phyloP scores from a whole-genome alignment of 2,113 vertebrate species.

The Sylvia atricapilla region DNA sequence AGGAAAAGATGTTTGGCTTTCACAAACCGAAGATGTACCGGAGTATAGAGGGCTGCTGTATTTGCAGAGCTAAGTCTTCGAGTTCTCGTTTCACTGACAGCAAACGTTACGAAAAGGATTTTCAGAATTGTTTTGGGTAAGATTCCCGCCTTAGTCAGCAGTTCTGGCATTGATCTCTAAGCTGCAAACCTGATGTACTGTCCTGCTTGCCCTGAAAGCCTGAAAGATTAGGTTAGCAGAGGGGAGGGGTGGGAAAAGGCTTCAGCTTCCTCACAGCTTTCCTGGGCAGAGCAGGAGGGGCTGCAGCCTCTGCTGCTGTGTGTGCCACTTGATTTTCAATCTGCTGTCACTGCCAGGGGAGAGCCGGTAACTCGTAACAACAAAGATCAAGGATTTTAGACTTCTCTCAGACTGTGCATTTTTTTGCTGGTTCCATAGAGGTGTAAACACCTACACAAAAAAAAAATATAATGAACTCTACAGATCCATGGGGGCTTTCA shows the following conservation, averaged over 20 bases:
- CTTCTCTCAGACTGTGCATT: background rate
- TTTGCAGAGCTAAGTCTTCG: constrained; percentile 97
- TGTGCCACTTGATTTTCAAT: background rate
- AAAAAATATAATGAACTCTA: background rate
- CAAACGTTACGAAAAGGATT: constrained; percentile 97
- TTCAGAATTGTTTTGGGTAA: constrained; percentile 97
- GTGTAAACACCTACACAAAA: background rate
- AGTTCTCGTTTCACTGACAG: constrained; percentile 99
- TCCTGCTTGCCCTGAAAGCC: background rate
- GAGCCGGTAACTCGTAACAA: background rate
- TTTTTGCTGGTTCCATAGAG: background rate
- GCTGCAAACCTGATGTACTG: background rate
- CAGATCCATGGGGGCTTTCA: background rate
- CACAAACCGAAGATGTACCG: constrained; percentile 99
- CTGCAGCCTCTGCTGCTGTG: background rate
- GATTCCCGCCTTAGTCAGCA: background rate
- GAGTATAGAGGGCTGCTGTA: constrained; percentile 97
- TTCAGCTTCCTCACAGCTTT: background rate
- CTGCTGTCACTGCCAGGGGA: background rate
- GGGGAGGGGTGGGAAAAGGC: background rate
- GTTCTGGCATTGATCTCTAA: background rate
- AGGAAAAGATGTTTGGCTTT: constrained; percentile 95
- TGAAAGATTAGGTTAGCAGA: background rate
- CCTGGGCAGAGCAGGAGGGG: background rate
- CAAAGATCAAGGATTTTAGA: background rate